These are phyloP conservation scores for Ctenopoma kingsleyae DNA, from an alignment of 2,797 vertebrate genomes.

Conservation along the genomic window DNA sequence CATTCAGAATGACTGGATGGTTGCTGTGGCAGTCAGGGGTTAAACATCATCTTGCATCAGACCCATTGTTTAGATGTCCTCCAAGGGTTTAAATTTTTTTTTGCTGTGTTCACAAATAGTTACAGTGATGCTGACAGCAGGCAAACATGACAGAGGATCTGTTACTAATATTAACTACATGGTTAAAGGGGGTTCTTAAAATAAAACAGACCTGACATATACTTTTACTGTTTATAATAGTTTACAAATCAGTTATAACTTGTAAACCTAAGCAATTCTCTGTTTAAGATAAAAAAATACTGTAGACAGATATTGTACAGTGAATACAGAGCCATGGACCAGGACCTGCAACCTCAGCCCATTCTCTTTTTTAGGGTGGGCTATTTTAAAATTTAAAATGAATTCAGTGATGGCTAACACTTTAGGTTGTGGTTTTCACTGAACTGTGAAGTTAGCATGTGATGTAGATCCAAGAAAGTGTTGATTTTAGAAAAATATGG, in stretches of 20 bases:
- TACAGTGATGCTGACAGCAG: not conserved
- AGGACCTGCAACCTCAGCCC: not conserved
- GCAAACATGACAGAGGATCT: not conserved
- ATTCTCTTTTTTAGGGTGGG: not conserved
- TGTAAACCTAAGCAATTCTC: not conserved
- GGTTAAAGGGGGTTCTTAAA: not conserved
- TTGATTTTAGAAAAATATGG: not conserved
- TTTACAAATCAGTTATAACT: not conserved
- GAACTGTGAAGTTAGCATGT: not conserved
- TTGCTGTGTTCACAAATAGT: not conserved
- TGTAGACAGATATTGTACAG: not conserved
- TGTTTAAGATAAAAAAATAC: not conserved
- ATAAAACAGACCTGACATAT: not conserved
- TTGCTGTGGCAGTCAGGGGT: not conserved
- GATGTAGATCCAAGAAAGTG: not conserved
- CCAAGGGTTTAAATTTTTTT: not conserved
- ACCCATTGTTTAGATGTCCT: slow-evolving; percentile 6
- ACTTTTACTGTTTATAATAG: not conserved
- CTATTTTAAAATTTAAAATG: slow-evolving; percentile 6
- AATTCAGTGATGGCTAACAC: not conserved
- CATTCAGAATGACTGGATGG: not conserved
- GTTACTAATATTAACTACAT: not conserved
- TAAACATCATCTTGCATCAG: slow-evolving; percentile 3
- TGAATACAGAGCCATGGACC: not conserved
- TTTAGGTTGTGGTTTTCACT: not conserved